Conservation (phyloP, 2,113 vertebrate genomes). For the Stegostoma tigrinum region DNA sequence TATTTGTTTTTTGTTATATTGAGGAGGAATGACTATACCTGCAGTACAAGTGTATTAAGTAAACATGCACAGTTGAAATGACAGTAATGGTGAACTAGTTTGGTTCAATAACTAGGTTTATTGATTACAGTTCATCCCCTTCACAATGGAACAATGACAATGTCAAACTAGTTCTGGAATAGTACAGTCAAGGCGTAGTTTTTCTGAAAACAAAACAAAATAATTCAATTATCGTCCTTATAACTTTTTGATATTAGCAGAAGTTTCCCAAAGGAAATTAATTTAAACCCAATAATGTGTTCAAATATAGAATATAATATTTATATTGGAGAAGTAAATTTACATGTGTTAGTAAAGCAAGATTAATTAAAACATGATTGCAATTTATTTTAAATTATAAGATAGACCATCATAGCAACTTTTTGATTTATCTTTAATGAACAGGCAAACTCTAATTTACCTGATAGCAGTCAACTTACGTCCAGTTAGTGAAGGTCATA, state of each 20-base stretch:
- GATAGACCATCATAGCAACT: not conserved
- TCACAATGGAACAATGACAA: not conserved
- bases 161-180: not conserved
- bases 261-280: not conserved
- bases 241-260: not conserved
- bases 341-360: not conserved
- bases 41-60: not conserved
- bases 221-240: not conserved
- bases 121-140: not conserved
- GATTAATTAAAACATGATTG: not conserved
- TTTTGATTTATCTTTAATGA: conserved; percentile 15
- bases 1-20: not conserved
- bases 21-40: not conserved
- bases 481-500: conserved; percentile 6
- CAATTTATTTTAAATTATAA: conserved; percentile 1
- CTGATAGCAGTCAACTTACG: not conserved
- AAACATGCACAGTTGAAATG: not conserved
- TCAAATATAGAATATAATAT: not conserved
- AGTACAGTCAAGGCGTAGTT: not conserved
- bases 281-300: not conserved
- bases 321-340: not conserved
- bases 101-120: not conserved
- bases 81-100: not conserved
- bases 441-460: not conserved
- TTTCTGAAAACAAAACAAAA: not conserved